Percentiles rank a stretch among this genome's conserved stretches.
Evolutionary conservation across 2,888 invertebrate species (phyloP).

Genomic region (Eurytoma californica): DNA sequence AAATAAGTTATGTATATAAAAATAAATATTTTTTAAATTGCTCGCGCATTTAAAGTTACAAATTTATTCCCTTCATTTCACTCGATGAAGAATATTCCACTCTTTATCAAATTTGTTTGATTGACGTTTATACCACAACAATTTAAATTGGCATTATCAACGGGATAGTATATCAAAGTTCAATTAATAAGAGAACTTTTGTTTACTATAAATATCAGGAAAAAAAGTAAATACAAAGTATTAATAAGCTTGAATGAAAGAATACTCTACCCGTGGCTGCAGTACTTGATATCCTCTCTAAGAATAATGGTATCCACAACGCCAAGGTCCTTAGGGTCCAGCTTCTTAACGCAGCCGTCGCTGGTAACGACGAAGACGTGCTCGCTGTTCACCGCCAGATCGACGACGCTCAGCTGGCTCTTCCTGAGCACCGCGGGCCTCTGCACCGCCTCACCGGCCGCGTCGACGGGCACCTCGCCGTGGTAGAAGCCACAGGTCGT

Average conservation of each 20-base stretch:
- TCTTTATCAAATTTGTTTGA: not conserved
- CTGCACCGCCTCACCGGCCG: not conserved
- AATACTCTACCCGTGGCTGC: slow-evolving; percentile 78
- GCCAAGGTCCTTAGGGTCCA: slow-evolving; percentile 77
- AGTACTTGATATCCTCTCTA: slow-evolving; percentile 81
- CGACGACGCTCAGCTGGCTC: slow-evolving; percentile 78
- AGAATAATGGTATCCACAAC: slow-evolving; percentile 80
- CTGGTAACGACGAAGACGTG: slow-evolving; percentile 80
- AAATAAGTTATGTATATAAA: not conserved
- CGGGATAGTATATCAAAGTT: not conserved
- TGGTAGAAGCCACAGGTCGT: slow-evolving; percentile 74
- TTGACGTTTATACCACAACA: not conserved
- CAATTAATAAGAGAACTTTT: not conserved
- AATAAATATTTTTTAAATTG: not conserved
- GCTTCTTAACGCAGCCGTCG: slow-evolving; percentile 79
- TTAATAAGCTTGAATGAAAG: slow-evolving; percentile 15
- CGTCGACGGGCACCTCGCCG: slow-evolving; percentile 69
- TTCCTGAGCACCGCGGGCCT: slow-evolving; percentile 75
- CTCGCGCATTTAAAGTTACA: too few relatives aligned
- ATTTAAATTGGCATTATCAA: not conserved
- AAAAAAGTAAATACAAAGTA: slow-evolving; percentile 1
- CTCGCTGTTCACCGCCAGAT: slow-evolving; percentile 80
- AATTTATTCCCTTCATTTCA: too few relatives aligned
- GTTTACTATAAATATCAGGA: not conserved
- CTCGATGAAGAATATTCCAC: not conserved